Conservation (phyloP, 2,888 invertebrate species). For the Sepiola atlantica region DNA sequence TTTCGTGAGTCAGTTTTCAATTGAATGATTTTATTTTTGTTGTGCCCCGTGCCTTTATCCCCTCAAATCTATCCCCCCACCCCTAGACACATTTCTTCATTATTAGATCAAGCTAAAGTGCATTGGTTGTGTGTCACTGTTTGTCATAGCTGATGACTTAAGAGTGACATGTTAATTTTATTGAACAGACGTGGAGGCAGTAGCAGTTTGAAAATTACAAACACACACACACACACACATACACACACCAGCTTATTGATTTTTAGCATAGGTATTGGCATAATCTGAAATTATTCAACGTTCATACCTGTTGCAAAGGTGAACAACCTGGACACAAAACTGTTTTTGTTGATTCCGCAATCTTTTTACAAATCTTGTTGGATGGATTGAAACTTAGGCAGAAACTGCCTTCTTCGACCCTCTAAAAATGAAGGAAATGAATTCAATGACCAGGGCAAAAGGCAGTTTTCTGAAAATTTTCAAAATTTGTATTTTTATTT, state of each 20-base stretch:
- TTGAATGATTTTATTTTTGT: not conserved
- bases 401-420: too few relatives aligned
- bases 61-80: not conserved
- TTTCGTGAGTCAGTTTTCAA: slow-evolving; percentile 10
- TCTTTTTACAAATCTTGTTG: not conserved
- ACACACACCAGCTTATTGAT: not conserved
- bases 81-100: not conserved
- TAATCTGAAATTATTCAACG: not conserved
- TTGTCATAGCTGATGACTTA: not conserved
- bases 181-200: not conserved
- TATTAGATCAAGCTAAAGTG: slow-evolving; percentile 32
- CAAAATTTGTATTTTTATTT: too few relatives aligned
- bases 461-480: too few relatives aligned
- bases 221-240: too few relatives aligned
- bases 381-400: too few relatives aligned
- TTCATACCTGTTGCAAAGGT: not conserved
- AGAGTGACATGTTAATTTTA: not conserved
- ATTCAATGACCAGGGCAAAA: too few relatives aligned
- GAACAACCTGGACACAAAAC: not conserved
- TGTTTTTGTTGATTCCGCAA: not conserved
- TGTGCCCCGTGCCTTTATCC: not conserved
- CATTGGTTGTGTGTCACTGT: slow-evolving; percentile 16
- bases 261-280: slow-evolving; percentile 1
- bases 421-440: too few relatives aligned
- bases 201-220: not conserved